These are phyloP conservation scores for Tenebrosternarchus preto DNA, from an alignment of 2,113 vertebrate genomes.

Conservation along the genomic window DNA sequence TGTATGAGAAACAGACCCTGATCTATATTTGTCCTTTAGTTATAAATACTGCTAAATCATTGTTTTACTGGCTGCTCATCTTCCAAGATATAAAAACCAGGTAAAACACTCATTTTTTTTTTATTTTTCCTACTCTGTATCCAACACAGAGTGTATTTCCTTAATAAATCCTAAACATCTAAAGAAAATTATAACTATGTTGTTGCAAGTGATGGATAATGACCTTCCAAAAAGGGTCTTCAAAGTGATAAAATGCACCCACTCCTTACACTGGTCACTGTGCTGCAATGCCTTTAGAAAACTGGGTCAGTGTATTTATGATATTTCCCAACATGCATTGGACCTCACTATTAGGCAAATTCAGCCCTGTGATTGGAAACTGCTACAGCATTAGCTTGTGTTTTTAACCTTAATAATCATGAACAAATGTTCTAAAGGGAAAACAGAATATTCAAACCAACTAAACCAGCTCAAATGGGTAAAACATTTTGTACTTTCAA, in stretches of 20 bases:
- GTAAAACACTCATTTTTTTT: neutral
- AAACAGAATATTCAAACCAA: neutral
- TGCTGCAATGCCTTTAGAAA: neutral
- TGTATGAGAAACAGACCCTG: neutral
- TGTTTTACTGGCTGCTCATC: neutral
- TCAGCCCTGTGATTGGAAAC: neutral
- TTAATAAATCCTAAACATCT: neutral
- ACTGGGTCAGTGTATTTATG: slow-evolving; percentile 1
- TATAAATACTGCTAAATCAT: neutral
- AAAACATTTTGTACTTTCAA: no score
- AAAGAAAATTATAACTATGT: neutral
- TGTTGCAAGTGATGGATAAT: neutral
- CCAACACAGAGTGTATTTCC: neutral
- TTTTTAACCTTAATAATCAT: neutral
- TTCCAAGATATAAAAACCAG: neutral
- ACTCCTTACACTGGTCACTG: neutral
- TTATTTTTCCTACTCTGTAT: neutral
- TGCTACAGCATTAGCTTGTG: neutral
- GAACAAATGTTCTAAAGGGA: neutral
- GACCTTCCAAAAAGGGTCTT: neutral
- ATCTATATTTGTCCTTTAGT: neutral
- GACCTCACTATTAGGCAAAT: neutral
- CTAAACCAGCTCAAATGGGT: no score
- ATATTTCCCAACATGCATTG: neutral
- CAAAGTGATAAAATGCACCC: neutral